Evolutionary conservation across 1,140 invertebrate genomes (phyloP).

Genomic region (Nasonia giraulti): DNA sequence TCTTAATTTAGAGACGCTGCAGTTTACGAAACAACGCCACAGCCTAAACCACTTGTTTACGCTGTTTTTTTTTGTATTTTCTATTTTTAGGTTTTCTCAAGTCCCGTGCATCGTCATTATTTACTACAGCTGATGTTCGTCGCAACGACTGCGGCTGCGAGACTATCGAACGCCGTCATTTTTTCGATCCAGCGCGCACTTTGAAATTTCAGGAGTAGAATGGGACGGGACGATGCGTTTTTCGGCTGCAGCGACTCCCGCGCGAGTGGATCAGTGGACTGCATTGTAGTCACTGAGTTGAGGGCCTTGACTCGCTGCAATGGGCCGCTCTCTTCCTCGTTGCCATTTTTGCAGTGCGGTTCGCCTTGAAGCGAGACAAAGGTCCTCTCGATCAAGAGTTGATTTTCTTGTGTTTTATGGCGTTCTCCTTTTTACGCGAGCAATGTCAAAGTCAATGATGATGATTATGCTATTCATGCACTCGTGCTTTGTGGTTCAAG

Average conservation of each 20-base stretch:
- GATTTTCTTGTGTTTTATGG: conserved; percentile 23
- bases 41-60: conserved; percentile 7
- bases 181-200: conserved; percentile 33
- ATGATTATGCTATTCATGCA: not conserved
- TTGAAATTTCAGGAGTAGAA: not conserved
- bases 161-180: conserved; percentile 27
- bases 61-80: conserved; percentile 27
- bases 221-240: too few species aligned
- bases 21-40: not conserved
- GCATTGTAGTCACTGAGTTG: not conserved
- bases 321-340: conserved; percentile 11
- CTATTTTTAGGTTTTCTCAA: conserved; percentile 23
- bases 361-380: conserved; percentile 36
- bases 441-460: not conserved
- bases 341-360: conserved; percentile 30
- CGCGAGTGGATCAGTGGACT: too few species aligned
- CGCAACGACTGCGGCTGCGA: not conserved
- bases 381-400: not conserved
- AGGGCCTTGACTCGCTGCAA: not conserved
- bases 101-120: conserved; percentile 33
- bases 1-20: too few species aligned
- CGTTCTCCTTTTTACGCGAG: not conserved
- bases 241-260: too few species aligned
- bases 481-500: too few species aligned
- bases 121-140: not conserved